A percentile compares a stretch with the other conserved stretches of the same genome.
phyloP scores from a whole-genome alignment of 2,888 invertebrate species.

The Melieria crassipennis region DNA sequence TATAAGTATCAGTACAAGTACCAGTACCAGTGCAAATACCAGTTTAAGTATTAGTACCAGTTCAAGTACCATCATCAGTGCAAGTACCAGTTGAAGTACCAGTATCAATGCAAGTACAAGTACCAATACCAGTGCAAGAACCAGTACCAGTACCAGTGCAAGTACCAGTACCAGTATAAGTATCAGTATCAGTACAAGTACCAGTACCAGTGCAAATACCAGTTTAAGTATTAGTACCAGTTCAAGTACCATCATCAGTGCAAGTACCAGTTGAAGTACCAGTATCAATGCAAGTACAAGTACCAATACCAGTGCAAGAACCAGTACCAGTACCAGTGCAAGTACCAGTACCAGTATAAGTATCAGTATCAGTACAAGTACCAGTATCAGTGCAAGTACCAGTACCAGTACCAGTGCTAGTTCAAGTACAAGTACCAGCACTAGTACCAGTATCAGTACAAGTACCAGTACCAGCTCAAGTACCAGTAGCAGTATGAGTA shows the following conservation, averaged over 20 bases:
- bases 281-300: not conserved
- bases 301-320: not conserved
- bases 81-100: not conserved
- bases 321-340: not conserved
- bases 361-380: not conserved
- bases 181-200: not conserved
- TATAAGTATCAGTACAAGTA: not conserved
- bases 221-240: not conserved
- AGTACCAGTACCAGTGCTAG: not conserved
- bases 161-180: conserved; percentile 1
- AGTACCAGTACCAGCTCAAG: not conserved
- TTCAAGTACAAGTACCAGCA: not conserved
- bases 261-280: not conserved
- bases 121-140: not conserved
- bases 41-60: not conserved
- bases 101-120: not conserved
- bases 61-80: not conserved
- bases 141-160: not conserved
- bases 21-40: not conserved
- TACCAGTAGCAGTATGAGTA: not conserved
- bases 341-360: not conserved
- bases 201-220: too few species aligned
- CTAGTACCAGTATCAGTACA: not conserved
- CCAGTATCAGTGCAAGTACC: not conserved
- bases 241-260: not conserved